Evolutionary conservation across 2,888 invertebrate genomes (phyloP), one percentile per base, ranked within the genome.

Genomic region (Metopia argyrocephala): DNA sequence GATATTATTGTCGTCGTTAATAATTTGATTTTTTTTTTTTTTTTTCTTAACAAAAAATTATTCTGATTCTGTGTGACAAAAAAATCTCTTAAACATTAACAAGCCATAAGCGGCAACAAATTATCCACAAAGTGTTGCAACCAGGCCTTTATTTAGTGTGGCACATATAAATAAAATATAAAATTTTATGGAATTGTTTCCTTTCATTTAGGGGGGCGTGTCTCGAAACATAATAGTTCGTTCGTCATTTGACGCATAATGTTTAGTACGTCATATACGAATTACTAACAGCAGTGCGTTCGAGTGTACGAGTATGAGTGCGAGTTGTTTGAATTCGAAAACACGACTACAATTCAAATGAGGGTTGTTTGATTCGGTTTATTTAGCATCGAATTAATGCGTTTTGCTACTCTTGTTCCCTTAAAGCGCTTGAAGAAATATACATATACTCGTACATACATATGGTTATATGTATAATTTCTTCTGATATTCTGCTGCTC

Each of bases 51-150:
- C 15, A 38, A 38, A 38, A 12, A 12, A 3, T 38, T 38, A 12
- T 38, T 38, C 38, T 3, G 12, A 12, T 12, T 12, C 6, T 38
- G 15, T 12, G 15, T 38, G 12, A 12, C 38, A 12, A 38, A 38
- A 66, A 71, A 61, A 59, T 66, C 31, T 59, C 15, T 69, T 69
- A 64, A 69, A 78, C 64, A 69, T 38, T 38, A 68, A 69, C 62
- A 79, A 65, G 65, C 69, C 52, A 62, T 61, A 69, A 54, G 70
- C 74, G 78, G 74, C 81, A 78, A 81, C 78, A 81, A 81, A 78
- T 81, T 81, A 81, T 81, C 78, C 74, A 81, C 78, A 81, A 81
- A 78, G 78, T 81, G 81, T 74, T 81, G 59, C 78, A 78, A 81
- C 70, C 69, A 69, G 78, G 69, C 66, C 21, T 78, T 76, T 74